These are phyloP conservation scores for Corythaixoides concolor DNA, from an alignment of 2,113 vertebrate species.

Conservation along the genomic window DNA sequence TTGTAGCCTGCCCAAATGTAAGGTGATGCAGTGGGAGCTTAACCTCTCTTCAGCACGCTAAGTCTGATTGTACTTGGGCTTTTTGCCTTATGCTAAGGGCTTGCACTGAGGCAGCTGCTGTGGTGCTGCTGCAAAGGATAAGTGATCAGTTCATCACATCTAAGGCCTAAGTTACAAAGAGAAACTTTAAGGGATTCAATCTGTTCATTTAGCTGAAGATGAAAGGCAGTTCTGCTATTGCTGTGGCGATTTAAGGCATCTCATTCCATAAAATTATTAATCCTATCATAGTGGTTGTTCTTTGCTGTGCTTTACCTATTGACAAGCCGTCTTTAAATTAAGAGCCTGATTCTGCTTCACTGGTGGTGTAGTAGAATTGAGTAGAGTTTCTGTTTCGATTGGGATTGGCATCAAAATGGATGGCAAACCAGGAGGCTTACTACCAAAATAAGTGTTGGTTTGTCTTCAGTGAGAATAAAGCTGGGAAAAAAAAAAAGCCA, in stretches of 20 bases:
- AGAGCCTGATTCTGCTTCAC: not conserved
- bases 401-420: not conserved
- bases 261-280: not conserved
- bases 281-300: not conserved
- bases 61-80: not conserved
- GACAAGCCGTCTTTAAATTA: not conserved
- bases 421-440: not conserved
- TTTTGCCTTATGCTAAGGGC: not conserved
- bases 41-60: not conserved
- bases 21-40: not conserved
- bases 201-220: not conserved
- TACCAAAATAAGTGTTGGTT: not conserved
- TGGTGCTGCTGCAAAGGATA: not conserved
- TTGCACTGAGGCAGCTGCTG: not conserved
- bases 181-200: not conserved
- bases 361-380: not conserved
- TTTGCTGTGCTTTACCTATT: not conserved
- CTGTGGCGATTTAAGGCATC: not conserved
- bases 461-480: not conserved
- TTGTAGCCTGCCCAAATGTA: not conserved
- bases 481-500: rapidly evolving
- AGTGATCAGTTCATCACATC: not conserved
- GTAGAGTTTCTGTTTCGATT: not conserved
- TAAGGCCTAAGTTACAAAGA: not conserved
- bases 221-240: not conserved